These are phyloP conservation scores for Xenopus borealis DNA, from an alignment of 2,113 vertebrate species.

Conservation along the genomic window DNA sequence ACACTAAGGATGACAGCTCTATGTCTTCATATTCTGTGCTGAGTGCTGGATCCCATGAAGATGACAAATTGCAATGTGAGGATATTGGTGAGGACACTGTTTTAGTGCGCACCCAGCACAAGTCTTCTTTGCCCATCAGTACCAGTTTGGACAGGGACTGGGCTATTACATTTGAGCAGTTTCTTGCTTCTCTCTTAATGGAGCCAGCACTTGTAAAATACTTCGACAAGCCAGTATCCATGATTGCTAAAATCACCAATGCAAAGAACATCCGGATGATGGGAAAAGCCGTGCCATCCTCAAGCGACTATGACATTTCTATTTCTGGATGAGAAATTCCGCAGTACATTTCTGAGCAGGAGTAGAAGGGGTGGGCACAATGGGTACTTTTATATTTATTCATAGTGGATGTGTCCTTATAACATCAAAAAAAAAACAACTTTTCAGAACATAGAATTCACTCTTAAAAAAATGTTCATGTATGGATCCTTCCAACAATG, in stretches of 20 bases:
- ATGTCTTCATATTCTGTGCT: slow-evolving; percentile 97
- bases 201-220: slow-evolving; percentile 90
- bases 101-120: slow-evolving; percentile 70
- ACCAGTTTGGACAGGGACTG: slow-evolving; percentile 90
- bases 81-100: slow-evolving; percentile 93
- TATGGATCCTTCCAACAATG: too few species aligned
- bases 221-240: slow-evolving; percentile 90
- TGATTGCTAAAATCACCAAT: slow-evolving; percentile 82
- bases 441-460: too few species aligned
- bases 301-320: slow-evolving; percentile 93
- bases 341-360: background rate
- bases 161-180: slow-evolving; percentile 96
- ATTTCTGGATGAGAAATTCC: slow-evolving; percentile 74
- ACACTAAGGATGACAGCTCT: slow-evolving; percentile 94
- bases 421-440: too few species aligned
- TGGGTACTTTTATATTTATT: background rate
- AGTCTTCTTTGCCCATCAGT: slow-evolving; percentile 69
- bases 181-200: slow-evolving; percentile 89
- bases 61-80: slow-evolving; percentile 94
- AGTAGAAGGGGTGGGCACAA: background rate
- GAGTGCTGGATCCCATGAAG: slow-evolving; percentile 88
- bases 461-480: too few species aligned
- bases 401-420: background rate
- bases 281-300: slow-evolving; percentile 73
- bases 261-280: slow-evolving; percentile 86